Evolutionary conservation across 2,113 vertebrate genomes (phyloP).

Genomic region (Scatophagus argus): DNA sequence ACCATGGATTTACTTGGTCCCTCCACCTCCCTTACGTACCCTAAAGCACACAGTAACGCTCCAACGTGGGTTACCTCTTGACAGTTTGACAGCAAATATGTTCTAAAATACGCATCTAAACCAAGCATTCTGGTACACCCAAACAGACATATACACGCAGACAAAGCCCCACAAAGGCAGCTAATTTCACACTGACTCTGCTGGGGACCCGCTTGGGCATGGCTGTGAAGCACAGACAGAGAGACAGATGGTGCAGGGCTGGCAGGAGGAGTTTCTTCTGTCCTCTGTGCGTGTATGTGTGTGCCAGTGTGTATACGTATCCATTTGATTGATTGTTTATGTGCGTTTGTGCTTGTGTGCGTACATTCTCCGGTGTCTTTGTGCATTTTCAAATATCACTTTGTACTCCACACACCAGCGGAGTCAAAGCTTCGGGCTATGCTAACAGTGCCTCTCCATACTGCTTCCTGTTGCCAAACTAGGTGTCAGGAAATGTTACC

Average conservation of each 20-base stretch:
- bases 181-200: constrained; percentile 82
- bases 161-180: constrained; percentile 82
- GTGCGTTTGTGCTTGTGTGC: constrained; percentile 32
- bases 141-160: constrained; percentile 79
- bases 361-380: constrained; percentile 58
- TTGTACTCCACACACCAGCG: constrained; percentile 61
- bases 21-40: constrained; percentile 20
- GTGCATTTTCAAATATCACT: constrained; percentile 73
- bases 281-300: constrained; percentile 57
- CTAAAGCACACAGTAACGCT: constrained; percentile 21
- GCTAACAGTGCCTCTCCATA: constrained; percentile 52
- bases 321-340: constrained; percentile 57
- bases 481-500: constrained; percentile 71
- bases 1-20: constrained; percentile 36
- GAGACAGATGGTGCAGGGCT: constrained; percentile 84
- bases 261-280: constrained; percentile 79
- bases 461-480: constrained; percentile 63
- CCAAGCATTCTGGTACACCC: constrained; percentile 71
- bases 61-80: constrained; percentile 63
- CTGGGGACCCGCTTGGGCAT: constrained; percentile 81
- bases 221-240: constrained; percentile 82
- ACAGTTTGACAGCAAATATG: constrained; percentile 77
- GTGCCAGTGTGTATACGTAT: constrained; percentile 38
- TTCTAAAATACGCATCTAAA: constrained; percentile 76
- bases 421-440: constrained; percentile 53